Evolutionary conservation across 2,888 invertebrate species (phyloP), one percentile per base, ranked within the genome.

Genomic region (Melanostoma mellinum): DNA sequence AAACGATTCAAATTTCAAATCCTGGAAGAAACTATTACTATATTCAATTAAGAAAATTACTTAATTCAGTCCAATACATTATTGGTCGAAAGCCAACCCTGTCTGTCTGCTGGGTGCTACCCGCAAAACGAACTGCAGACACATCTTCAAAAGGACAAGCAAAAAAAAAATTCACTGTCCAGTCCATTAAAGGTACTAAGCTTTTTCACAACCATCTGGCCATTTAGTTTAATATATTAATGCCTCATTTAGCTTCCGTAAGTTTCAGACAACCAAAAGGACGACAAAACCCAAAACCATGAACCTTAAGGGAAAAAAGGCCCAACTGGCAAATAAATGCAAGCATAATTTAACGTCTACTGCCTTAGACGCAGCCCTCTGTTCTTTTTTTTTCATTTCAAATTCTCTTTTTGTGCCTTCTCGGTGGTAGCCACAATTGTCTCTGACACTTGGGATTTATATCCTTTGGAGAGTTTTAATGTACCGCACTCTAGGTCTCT

Each of bases 291-390:
- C 46, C 10, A 63, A 20, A 73, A 63, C 44, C 42, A 44, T 42
- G 6, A 50, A 55, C n/a, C 32, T 6, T 36, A 32, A n/a, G 58
- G 30, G 30, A 20, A 53, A 36, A 69, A 10, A 38, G 55, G 32
- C 56, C 42, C 71, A 53, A 76, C 72, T 63, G 77, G 81, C 77
- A 77, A 82, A 82, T 82, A 82, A 82, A 77, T 82, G 81, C 81
- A 81, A 67, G 72, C 77, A 82, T 82, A 82, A 82, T 82, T 82
- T 82, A 82, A 82, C 63, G 77, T 77, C 77, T 67, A 77, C 50
- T 58, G 56, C 75, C 46, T 63, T 58, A 44, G 80, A 75, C 75
- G 63, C 63, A 63, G 48, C 63, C 50, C 48, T 48, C 6, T 63
- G 48, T 63, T 36, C 3, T 6, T 42, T 10, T 42, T 32, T 61